A percentile compares a stretch with the other conserved stretches of the same genome.
These are phyloP conservation scores for Drosophila kokeensis DNA, from an alignment of 2,888 invertebrate genomes.

Conservation along the genomic window DNA sequence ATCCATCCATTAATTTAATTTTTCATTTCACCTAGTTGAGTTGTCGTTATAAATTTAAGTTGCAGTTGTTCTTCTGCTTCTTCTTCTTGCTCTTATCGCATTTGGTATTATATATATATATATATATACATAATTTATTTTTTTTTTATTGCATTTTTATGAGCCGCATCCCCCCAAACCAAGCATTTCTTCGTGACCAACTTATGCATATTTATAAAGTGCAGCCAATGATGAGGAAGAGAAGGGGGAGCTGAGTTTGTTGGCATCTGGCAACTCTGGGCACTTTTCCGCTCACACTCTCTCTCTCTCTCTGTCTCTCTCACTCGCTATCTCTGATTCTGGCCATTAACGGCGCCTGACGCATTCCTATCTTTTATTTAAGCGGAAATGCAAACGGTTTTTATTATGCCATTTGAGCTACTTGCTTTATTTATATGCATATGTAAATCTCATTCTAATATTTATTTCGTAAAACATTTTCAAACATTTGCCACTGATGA, in stretches of 20 bases:
- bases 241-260: constrained; percentile 7
- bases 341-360: constrained; percentile 59
- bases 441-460: constrained; percentile 43
- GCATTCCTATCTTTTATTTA: constrained; percentile 65
- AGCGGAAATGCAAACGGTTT: constrained; percentile 75
- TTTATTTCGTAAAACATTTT: constrained; percentile 34
- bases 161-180: constrained; percentile 33
- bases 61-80: not conserved
- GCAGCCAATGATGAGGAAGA: constrained; percentile 48
- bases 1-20: constrained; percentile 70
- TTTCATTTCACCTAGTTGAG: constrained; percentile 68
- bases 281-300: not conserved
- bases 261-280: constrained; percentile 27
- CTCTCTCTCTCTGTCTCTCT: too few species aligned
- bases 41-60: constrained; percentile 57
- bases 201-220: constrained; percentile 73
- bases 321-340: constrained; percentile 1
- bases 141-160: constrained; percentile 41
- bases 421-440: constrained; percentile 52
- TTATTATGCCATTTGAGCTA: constrained; percentile 61
- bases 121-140: constrained; percentile 4
- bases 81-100: constrained; percentile 4
- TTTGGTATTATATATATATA: constrained; percentile 36
- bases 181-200: constrained; percentile 2
- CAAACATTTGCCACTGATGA: constrained; percentile 43